These are phyloP conservation scores for Polia nebulosa DNA, from an alignment of 2,888 invertebrate genomes.

Conservation along the genomic window DNA sequence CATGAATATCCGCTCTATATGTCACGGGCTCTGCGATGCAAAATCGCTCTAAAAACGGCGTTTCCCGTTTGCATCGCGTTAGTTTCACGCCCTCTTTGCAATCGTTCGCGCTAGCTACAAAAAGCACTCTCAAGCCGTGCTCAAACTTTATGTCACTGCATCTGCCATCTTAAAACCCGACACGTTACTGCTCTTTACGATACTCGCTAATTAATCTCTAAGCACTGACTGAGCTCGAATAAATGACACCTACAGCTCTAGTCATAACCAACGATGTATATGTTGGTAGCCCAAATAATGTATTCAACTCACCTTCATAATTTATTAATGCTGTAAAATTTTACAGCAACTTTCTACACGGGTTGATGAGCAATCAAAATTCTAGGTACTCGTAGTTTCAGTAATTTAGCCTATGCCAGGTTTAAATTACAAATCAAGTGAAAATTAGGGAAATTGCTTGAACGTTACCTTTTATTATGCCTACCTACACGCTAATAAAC, in stretches of 20 bases:
- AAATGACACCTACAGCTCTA: constrained; percentile 12
- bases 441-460: constrained; percentile 41
- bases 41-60: constrained; percentile 36
- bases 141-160: constrained; percentile 37
- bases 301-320: constrained; percentile 49
- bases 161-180: constrained; percentile 32
- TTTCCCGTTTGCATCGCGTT: constrained; percentile 38
- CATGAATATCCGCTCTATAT: constrained; percentile 8
- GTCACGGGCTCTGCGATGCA: constrained; percentile 1
- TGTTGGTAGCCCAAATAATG: constrained; percentile 38
- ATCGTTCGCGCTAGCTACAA: constrained; percentile 20
- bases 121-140: constrained; percentile 22
- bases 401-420: constrained; percentile 28
- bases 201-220: constrained; percentile 48
- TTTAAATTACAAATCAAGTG: constrained; percentile 45
- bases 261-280: constrained; percentile 18
- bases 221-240: constrained; percentile 28
- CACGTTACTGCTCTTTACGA: constrained; percentile 39
- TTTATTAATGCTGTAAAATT: constrained; percentile 56
- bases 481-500: constrained; percentile 30
- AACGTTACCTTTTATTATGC: constrained; percentile 27
- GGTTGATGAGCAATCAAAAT: constrained; percentile 55
- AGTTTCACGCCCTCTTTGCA: constrained; percentile 20
- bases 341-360: constrained; percentile 50
- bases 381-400: constrained; percentile 28